Percentiles rank a stretch among this genome's conserved stretches.
phyloP scores from a whole-genome alignment of 2,113 vertebrate species.

The Cervus canadensis region DNA sequence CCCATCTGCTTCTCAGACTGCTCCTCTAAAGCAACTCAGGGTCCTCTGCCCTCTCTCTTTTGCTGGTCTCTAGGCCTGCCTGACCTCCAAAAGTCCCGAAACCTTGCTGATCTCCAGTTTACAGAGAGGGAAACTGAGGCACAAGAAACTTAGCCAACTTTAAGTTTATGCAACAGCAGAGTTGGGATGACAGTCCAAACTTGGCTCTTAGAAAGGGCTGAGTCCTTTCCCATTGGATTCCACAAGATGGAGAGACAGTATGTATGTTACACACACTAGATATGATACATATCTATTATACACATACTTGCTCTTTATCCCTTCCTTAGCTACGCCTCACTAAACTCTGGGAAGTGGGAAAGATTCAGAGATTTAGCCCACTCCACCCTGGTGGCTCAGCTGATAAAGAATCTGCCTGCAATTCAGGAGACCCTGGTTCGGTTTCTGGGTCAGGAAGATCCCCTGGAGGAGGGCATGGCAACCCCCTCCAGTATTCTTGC shows the following conservation, averaged over 20 bases:
- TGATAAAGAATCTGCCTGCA: neutral
- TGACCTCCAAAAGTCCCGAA: neutral
- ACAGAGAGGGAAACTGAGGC: neutral
- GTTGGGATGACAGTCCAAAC: neutral
- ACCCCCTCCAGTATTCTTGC: neutral
- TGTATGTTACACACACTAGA: no score
- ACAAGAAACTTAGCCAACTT: neutral
- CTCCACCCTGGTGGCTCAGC: neutral
- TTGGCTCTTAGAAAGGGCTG: neutral
- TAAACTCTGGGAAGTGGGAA: neutral
- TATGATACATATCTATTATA: no score
- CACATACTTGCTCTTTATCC: neutral
- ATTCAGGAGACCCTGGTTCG: neutral
- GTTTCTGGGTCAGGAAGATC: neutral
- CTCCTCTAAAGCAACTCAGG: neutral
- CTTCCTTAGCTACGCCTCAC: neutral
- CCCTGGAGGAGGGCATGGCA: neutral
- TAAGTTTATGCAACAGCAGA: neutral
- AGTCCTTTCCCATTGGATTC: neutral
- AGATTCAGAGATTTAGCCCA: neutral
- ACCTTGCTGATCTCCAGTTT: neutral
- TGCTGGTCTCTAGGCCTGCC: neutral
- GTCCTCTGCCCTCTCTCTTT: neutral
- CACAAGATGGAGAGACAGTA: neutral
- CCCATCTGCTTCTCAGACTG: neutral